phyloP scores from a whole-genome alignment of 2,888 invertebrate genomes.

The Pachliopta kotzebuea region DNA sequence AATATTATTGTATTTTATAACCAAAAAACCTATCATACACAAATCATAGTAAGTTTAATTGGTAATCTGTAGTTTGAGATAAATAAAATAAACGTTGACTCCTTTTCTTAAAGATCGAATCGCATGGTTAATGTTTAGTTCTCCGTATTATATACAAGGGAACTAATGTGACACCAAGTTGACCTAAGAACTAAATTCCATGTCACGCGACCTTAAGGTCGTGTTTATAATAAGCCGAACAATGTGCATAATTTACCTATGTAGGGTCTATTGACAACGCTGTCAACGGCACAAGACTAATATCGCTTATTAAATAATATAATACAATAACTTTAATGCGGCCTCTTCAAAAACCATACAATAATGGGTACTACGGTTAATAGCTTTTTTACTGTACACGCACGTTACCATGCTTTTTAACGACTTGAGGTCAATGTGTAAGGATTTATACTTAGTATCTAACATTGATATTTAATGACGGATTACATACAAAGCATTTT shows the following conservation, averaged over 20 bases:
- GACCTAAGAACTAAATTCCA: conserved; percentile 29
- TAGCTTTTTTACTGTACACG: conserved; percentile 20
- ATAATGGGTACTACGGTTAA: conserved; percentile 9
- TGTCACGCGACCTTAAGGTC: conserved; percentile 42
- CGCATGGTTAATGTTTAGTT: neutral
- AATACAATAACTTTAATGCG: conserved; percentile 27
- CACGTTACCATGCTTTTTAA: conserved; percentile 23
- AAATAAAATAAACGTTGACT: neutral
- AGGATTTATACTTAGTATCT: neutral
- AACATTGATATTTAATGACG: neutral
- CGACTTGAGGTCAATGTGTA: conserved; percentile 7
- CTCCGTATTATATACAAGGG: neutral
- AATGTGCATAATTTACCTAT: conserved; percentile 51
- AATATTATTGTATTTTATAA: too few relatives aligned
- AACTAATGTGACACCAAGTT: neutral
- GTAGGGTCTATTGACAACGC: conserved; percentile 40
- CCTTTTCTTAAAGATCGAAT: neutral
- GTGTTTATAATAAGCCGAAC: conserved; percentile 45
- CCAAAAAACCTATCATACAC: too few relatives aligned
- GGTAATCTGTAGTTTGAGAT: neutral
- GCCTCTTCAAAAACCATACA: conserved; percentile 26
- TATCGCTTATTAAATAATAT: conserved; percentile 27
- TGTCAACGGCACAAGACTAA: conserved; percentile 40
- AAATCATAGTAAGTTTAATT: too few relatives aligned
- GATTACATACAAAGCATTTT: neutral